Conservation (phyloP, 2,113 vertebrate species). For the Burhinus bistriatus region DNA sequence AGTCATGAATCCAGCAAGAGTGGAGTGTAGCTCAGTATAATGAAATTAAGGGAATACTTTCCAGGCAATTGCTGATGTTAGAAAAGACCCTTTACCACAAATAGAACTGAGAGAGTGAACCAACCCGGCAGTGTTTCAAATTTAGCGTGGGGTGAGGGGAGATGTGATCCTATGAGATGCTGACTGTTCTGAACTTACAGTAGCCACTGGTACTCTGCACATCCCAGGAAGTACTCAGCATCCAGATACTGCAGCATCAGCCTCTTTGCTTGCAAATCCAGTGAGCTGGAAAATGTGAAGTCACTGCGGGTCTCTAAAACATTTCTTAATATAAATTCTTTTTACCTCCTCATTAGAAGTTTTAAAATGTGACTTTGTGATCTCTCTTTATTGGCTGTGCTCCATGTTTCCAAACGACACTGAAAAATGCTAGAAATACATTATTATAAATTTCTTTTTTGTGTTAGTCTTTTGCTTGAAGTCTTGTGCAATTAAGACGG, state of each 20-base stretch:
- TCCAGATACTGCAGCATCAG: neutral
- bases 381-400: neutral
- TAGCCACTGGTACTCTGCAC: neutral
- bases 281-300: constrained; percentile 16
- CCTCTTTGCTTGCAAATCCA: neutral
- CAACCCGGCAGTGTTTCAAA: neutral
- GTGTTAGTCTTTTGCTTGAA: neutral
- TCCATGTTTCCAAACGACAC: constrained; percentile 18
- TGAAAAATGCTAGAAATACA: neutral
- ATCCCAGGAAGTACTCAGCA: neutral
- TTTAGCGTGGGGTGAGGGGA: neutral
- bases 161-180: neutral
- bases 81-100: neutral
- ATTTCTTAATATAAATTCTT: neutral
- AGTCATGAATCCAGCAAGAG: neutral
- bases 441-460: neutral
- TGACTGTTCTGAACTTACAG: neutral
- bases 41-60: neutral
- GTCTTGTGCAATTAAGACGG: neutral
- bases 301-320: neutral
- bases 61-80: neutral
- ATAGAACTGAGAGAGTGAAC: neutral
- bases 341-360: neutral
- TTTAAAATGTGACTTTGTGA: neutral
- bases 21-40: neutral